Conservation (phyloP, 2,797 vertebrate genomes). For the Lutjanus argentimaculatus region DNA sequence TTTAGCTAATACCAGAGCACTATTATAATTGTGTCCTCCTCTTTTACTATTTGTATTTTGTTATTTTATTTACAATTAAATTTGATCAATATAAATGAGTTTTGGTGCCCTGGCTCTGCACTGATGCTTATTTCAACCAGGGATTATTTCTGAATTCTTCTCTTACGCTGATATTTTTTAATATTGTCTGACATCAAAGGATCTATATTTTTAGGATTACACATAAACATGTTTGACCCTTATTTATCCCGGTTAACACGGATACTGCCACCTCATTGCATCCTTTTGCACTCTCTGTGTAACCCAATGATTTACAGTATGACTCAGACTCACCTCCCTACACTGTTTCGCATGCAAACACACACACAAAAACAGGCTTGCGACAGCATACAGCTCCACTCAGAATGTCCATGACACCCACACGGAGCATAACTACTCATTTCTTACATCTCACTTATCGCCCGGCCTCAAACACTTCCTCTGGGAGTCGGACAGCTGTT, state of each 20-base stretch:
- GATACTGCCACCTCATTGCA: constrained; percentile 20
- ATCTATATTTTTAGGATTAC: background rate
- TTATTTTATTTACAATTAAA: background rate
- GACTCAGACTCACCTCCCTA: constrained; percentile 50
- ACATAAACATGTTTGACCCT: background rate
- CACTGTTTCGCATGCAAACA: constrained; percentile 12
- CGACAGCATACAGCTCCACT: constrained; percentile 16
- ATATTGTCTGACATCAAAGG: background rate
- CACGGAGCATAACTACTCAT: constrained; percentile 33
- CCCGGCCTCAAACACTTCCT: constrained; percentile 78
- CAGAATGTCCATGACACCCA: constrained; percentile 49
- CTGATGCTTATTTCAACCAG: background rate
- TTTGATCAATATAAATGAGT: background rate
- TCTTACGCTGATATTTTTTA: background rate
- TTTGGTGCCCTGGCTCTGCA: background rate
- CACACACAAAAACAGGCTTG: constrained; percentile 7
- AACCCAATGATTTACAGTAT: constrained; percentile 44
- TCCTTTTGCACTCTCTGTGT: constrained; percentile 20
- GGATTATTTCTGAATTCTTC: background rate
- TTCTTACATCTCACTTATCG: constrained; percentile 74
- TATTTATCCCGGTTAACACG: background rate
- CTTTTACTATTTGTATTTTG: background rate
- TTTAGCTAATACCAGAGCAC: background rate
- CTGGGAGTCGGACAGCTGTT: constrained; percentile 78
- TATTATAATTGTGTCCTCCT: background rate